phyloP scores from a whole-genome alignment of 2,888 invertebrate genomes.

The Drosophila fungiperda region DNA sequence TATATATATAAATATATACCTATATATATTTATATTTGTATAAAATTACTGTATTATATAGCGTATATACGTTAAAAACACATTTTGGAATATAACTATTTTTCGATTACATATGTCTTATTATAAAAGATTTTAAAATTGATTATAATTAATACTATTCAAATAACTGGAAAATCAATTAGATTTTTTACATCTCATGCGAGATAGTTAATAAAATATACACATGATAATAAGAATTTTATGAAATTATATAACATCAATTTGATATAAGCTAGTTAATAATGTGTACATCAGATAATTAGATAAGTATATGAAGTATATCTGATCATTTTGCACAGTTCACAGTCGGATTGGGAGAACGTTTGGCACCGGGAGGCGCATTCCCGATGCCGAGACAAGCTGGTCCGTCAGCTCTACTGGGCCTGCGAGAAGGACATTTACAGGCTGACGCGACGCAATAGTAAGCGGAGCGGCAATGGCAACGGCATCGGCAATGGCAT shows the following conservation, averaged over 20 bases:
- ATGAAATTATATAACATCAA: no score
- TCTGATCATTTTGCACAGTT: conserved; percentile 76
- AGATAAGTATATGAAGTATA: neutral
- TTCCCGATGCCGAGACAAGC: conserved; percentile 87
- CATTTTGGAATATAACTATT: neutral
- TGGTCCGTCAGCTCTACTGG: conserved; percentile 87
- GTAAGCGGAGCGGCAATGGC: conserved; percentile 62
- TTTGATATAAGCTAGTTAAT: neutral
- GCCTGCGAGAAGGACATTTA: conserved; percentile 88
- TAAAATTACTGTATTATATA: no score
- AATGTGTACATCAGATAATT: neutral
- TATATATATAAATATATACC: no score
- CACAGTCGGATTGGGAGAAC: conserved; percentile 87
- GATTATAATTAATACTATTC: neutral
- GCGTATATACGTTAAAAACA: no score
- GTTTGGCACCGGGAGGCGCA: conserved; percentile 87
- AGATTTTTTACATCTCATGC: neutral
- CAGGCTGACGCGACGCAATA: conserved; percentile 86
- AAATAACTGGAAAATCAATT: neutral
- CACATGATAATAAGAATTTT: neutral
- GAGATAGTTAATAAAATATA: neutral
- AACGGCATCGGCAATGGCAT: conserved; percentile 35
- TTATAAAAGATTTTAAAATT: neutral
- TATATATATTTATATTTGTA: no score
- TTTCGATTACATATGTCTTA: neutral